A percentile compares a stretch with the other conserved stretches of the same genome.
Evolutionary conservation across 2,113 vertebrate genomes (phyloP).

Genomic region (Tinamus guttatus): DNA sequence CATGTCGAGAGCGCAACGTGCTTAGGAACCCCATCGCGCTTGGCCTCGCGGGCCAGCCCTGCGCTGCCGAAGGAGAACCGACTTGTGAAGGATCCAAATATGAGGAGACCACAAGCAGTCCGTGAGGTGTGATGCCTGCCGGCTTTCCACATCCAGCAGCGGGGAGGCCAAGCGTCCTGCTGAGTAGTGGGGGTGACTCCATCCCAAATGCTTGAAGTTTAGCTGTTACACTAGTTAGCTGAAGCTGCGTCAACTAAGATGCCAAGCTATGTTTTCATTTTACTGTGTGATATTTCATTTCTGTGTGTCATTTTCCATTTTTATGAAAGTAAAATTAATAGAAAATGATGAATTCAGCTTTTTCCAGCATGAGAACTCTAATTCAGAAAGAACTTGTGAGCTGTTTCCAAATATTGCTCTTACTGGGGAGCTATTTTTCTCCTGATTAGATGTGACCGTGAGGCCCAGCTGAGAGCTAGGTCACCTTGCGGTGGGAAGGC

Average conservation of each 20-base stretch:
- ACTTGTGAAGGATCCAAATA: slow-evolving; percentile 29
- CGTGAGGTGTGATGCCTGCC: slow-evolving; percentile 45
- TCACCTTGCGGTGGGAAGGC: background rate
- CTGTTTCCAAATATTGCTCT: background rate
- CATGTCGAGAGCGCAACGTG: background rate
- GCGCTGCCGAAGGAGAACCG: slow-evolving; percentile 11
- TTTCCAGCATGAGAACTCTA: background rate
- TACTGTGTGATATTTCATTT: background rate
- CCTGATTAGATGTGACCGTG: background rate
- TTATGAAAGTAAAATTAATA: background rate
- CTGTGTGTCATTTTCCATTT: background rate
- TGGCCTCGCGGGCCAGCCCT: background rate
- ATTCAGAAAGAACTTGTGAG: background rate
- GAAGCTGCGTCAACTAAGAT: background rate
- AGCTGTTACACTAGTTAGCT: background rate
- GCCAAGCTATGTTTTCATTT: background rate
- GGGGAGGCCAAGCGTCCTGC: slow-evolving; percentile 49
- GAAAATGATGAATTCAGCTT: background rate
- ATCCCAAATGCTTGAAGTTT: background rate
- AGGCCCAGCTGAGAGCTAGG: background rate
- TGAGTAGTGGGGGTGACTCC: slow-evolving; percentile 21
- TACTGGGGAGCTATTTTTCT: background rate
- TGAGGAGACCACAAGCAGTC: slow-evolving; percentile 17
- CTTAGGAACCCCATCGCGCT: slow-evolving; percentile 17
- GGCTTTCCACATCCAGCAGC: slow-evolving; percentile 42